Percentiles rank a stretch among this genome's conserved stretches.
Conservation (phyloP, 1,140 invertebrate species). For the Gonatopus flavifemur region DNA sequence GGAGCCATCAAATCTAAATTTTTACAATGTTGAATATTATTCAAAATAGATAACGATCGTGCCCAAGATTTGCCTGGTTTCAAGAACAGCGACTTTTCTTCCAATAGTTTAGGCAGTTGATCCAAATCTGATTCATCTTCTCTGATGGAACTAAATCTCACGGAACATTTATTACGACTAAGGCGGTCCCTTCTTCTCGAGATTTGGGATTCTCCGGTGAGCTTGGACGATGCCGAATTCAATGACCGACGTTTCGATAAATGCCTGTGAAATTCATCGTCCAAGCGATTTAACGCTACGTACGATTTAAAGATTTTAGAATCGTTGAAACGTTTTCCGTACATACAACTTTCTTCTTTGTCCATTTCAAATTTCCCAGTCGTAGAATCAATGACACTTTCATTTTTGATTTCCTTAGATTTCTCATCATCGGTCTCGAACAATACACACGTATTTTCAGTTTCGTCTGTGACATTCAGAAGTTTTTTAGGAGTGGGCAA, state of each 20-base stretch:
- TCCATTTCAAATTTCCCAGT: too few relatives aligned
- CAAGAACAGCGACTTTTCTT: conserved; percentile 33
- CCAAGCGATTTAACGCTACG: too few relatives aligned
- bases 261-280: too few relatives aligned
- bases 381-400: too few relatives aligned
- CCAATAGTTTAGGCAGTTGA: neutral
- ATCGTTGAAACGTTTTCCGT: too few relatives aligned
- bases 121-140: neutral
- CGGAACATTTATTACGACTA: neutral
- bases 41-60: conserved; percentile 52
- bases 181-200: neutral
- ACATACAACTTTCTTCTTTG: too few relatives aligned
- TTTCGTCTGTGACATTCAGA: too few relatives aligned
- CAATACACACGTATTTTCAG: too few relatives aligned
- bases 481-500: too few relatives aligned
- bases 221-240: neutral
- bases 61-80: conserved; percentile 52
- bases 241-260: neutral
- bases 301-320: too few relatives aligned
- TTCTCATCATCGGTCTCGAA: too few relatives aligned
- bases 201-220: neutral
- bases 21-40: conserved; percentile 31
- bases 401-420: too few relatives aligned
- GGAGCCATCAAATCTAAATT: conserved; percentile 35
- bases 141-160: neutral